Evolutionary conservation across 2,113 vertebrate species (phyloP), one percentile per base, ranked within the genome.

Genomic region (Gadus chalcogrammus): DNA sequence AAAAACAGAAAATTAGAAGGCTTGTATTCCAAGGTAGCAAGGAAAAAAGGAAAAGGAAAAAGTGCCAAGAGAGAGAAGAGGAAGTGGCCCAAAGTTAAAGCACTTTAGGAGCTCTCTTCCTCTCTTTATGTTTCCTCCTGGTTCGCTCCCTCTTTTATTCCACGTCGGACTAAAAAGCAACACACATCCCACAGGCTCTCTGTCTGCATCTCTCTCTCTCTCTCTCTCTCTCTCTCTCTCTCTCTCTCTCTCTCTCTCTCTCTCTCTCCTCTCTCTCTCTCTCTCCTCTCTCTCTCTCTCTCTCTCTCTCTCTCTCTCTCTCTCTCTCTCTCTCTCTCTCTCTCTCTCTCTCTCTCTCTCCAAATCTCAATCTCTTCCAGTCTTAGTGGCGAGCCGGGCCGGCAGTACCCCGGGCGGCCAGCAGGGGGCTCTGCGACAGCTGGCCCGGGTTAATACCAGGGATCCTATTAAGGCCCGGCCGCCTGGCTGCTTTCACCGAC

Each of bases 401-500:
- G 12, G 5, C 42, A 5, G 86, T 68, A 92, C 85, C 86, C 78
- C 78, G 84, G 73, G 72, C 82, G 75, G 79, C 92, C 92, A 93
- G 91, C 91, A 90, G 90, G 87, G 85, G 85, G 90, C 90, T 81
- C 91, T 90, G 85, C 87, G 92, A 93, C 91, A 92, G 88, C 87
- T 93, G 92, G 93, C 84, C 88, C 88, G 90, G 91, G 94, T 93
- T 94, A 95, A 97, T 94, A 91, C 93, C 89, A 80, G 84, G 79
- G 93, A 99, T 98, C 97, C 94, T 96, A 97, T 99, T 97, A 95
- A 92, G 85, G 84, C 89, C 73, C 84, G 76, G 87, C 92, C 93
- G 93, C 93, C 93, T 94, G 93, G 94, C 93, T 93, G 92, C 86
- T 90, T 88, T 90, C 84, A 88, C 89, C 90, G 93, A 93, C 92